Base-by-base conservation (phyloP, 2,888 invertebrate species). In the Amblyjoppa proteus region DNA sequence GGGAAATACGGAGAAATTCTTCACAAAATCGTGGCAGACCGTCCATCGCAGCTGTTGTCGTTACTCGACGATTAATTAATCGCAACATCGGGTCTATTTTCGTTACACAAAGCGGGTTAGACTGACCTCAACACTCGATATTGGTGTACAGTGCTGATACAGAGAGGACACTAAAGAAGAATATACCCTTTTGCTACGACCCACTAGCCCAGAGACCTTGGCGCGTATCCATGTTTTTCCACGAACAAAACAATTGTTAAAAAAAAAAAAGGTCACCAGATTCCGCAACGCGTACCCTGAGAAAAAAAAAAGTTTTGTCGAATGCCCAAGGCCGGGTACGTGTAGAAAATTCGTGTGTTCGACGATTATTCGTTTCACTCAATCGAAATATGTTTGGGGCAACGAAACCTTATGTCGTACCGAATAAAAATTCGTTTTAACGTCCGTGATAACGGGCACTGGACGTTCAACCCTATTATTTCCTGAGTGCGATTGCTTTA, bases 31-130 rank as follows among this genome's bases (percentile, higher is more conserved):
- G 41, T 68, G 4, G n/a, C 69, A 11, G 56, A 38, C 28, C 31
- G 45, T 41, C 13, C n/a, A n/a, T n/a, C 49, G 20, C 75, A 75
- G 49, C 49, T 31, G 31, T 68, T 77, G 68, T 56, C 53, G 56
- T 68, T 41, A 25, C 16, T 6, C 25, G 2, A 6, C 77, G 53
- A 68, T 77, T 77, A 68, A 77, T 77, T 53, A 77, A 77, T 68
- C 38, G 66, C 38, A 53, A 56, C 51, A 25, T 25, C 53, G 53
- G 3, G 49, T 49, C 64, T 64, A 64, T 75, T 75, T 75, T 31
- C 28, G 64, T 16, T 16, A 34, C 16, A 31, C 13, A 34, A 16
- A 5, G 61, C 31, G 61, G 61, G 34, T 16, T 31, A 7, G 31
- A 31, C 31, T 11, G 51, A 66, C 38, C 51, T 61, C 28, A 28